phyloP scores from a whole-genome alignment of 2,888 invertebrate species.

The Brachyptera risi region DNA sequence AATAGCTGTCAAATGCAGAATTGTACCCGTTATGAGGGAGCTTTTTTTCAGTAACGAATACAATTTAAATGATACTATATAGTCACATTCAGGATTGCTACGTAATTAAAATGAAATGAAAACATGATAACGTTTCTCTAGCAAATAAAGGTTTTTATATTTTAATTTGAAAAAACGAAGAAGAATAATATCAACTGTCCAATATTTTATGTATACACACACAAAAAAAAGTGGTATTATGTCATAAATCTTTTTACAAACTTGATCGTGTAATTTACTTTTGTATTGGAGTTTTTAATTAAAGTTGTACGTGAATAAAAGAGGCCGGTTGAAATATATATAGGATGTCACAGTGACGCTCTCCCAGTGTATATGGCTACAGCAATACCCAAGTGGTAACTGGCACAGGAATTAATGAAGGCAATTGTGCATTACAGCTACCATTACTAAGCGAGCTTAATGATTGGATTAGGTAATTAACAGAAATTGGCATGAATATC shows the following conservation, averaged over 20 bases:
- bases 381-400: neutral
- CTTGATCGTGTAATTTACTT: neutral
- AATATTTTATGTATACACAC: neutral
- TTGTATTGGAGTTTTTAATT: neutral
- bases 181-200: neutral
- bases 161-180: slow-evolving; percentile 1
- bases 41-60: slow-evolving; percentile 18
- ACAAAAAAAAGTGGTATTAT: neutral
- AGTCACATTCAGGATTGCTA: slow-evolving; percentile 20
- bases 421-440: slow-evolving; percentile 8
- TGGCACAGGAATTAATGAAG: neutral
- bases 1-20: slow-evolving; percentile 30
- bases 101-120: slow-evolving; percentile 21
- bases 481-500: slow-evolving; percentile 13
- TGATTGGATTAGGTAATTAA: slow-evolving; percentile 13
- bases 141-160: slow-evolving; percentile 15
- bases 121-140: slow-evolving; percentile 15
- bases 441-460: slow-evolving; percentile 9
- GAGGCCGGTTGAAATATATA: neutral
- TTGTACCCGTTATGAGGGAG: slow-evolving; percentile 24
- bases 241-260: neutral
- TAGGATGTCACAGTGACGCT: neutral
- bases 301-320: neutral
- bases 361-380: too few relatives aligned
- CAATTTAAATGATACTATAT: slow-evolving; percentile 21